Evolutionary conservation across 2,113 vertebrate species (phyloP).

Genomic region (Grammomys dolichurus): DNA sequence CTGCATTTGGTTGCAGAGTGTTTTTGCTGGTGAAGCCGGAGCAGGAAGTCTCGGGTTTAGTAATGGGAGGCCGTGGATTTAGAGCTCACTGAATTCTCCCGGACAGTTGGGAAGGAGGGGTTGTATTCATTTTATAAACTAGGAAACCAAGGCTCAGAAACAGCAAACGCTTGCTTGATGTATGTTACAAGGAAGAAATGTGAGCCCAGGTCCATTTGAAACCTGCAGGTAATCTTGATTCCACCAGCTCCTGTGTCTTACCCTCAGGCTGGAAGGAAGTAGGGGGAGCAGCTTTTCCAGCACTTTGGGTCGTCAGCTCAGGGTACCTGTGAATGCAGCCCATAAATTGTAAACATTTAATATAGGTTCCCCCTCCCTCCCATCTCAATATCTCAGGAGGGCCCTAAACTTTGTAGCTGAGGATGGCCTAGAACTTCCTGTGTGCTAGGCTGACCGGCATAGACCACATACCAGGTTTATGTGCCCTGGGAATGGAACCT

Average conservation of each 20-base stretch:
- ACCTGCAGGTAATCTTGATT: not conserved
- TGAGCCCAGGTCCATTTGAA: not conserved
- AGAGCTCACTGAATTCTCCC: not conserved
- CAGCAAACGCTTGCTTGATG: not conserved
- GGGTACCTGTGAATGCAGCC: not conserved
- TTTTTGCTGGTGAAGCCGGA: not conserved
- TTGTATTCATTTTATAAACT: not conserved
- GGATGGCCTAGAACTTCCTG: not conserved
- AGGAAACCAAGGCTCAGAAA: not conserved
- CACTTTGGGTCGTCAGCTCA: not conserved
- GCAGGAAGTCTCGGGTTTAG: too few relatives aligned
- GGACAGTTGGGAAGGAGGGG: rapidly evolving
- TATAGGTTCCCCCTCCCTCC: rapidly evolving
- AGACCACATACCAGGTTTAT: not conserved
- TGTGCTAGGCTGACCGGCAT: not conserved
- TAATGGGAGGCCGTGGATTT: not conserved
- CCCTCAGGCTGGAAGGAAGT: not conserved
- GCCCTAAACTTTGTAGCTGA: not conserved
- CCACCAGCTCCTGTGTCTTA: not conserved
- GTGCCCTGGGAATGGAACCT: not conserved
- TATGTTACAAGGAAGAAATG: not conserved
- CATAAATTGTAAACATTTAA: not conserved
- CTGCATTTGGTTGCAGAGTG: not conserved
- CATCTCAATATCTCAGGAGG: not conserved
- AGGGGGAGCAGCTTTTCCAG: not conserved